phyloP scores from a whole-genome alignment of 64 coral and sea anemone genomes.

The Montipora efflorescens region DNA sequence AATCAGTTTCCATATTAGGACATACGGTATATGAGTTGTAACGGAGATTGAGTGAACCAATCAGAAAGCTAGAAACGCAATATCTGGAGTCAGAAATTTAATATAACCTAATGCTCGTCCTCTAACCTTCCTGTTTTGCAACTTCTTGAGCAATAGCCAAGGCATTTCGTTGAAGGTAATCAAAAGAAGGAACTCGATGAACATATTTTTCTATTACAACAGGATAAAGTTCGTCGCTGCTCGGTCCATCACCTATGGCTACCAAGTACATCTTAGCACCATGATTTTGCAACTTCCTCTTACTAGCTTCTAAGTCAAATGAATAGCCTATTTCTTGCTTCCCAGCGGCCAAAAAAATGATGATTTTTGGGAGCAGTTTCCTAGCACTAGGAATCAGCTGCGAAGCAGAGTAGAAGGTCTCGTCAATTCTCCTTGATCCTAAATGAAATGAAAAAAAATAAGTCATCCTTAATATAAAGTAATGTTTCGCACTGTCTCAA shows the following conservation, averaged over 20 bases:
- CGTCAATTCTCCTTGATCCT: conserved; percentile 68
- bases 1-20: too few species aligned
- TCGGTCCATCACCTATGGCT: conserved; percentile 47
- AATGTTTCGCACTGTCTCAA: too few species aligned
- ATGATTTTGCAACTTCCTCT: conserved; percentile 29
- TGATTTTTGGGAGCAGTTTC: conserved; percentile 71
- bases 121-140: conserved; percentile 36
- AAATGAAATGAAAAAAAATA: neutral
- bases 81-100: neutral
- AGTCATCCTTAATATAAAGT: too few species aligned
- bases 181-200: conserved; percentile 12
- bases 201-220: conserved; percentile 6
- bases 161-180: conserved; percentile 37
- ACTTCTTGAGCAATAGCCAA: conserved; percentile 37
- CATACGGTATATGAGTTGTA: too few species aligned
- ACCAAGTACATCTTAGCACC: conserved; percentile 72
- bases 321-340: conserved; percentile 13
- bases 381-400: conserved; percentile 33
- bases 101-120: too few species aligned
- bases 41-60: too few species aligned
- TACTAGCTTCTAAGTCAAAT: conserved; percentile 21
- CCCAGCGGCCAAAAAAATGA: conserved; percentile 69
- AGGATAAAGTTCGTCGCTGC: conserved; percentile 34
- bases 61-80: too few species aligned
- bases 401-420: conserved; percentile 50